Conservation (phyloP, 2,888 invertebrate species). For the Phymatocera aterrima region DNA sequence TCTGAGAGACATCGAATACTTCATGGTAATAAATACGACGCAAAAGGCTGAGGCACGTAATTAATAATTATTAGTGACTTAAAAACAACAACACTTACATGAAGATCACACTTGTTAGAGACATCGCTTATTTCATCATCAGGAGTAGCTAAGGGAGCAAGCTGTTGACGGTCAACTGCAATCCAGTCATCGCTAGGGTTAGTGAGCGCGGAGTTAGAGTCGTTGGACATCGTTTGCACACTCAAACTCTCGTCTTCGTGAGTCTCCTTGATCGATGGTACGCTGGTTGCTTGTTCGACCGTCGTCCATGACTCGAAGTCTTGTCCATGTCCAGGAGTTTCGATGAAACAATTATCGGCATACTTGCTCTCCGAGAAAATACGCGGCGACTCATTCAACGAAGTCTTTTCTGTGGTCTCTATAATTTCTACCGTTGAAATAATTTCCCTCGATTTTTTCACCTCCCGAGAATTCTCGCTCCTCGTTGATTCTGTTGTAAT, state of each 20-base stretch:
- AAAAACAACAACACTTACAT: conserved; percentile 68
- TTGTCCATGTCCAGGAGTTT: conserved; percentile 22
- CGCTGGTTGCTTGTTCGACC: conserved; percentile 58
- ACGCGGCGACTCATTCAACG: neutral
- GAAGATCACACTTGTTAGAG: conserved; percentile 69
- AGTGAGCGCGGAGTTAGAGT: conserved; percentile 12
- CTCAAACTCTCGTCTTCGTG: conserved; percentile 52
- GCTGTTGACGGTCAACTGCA: conserved; percentile 47
- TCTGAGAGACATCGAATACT: too few relatives aligned
- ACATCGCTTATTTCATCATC: conserved; percentile 68
- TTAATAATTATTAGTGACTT: conserved; percentile 23
- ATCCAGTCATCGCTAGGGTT: conserved; percentile 42
- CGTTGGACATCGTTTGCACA: conserved; percentile 27
- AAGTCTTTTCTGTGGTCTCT: conserved; percentile 17
- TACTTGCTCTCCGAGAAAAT: conserved; percentile 25
- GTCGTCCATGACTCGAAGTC: conserved; percentile 61
- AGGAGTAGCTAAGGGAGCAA: conserved; percentile 67
- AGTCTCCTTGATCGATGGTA: conserved; percentile 55
- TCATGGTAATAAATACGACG: neutral
- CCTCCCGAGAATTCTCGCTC: conserved; percentile 5
- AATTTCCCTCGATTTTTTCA: conserved; percentile 34
- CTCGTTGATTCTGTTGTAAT: neutral
- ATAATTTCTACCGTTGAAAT: conserved; percentile 25
- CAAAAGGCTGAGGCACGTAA: neutral
- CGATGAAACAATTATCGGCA: conserved; percentile 23